These are phyloP conservation scores for Chrysomela aeneicollis DNA, from an alignment of 2,888 invertebrate species.

Conservation along the genomic window DNA sequence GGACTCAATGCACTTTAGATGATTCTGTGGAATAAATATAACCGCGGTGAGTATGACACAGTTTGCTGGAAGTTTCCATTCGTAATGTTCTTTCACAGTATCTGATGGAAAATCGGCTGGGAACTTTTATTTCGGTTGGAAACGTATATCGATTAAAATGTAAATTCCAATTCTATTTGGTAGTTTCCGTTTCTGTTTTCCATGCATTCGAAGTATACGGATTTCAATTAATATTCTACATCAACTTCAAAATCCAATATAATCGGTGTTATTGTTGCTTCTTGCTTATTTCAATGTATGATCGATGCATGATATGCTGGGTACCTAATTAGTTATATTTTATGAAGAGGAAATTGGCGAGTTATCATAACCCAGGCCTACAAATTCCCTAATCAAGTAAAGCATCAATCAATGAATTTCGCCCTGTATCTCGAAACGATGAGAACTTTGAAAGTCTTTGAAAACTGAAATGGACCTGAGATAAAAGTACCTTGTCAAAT, in stretches of 20 bases:
- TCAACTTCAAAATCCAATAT: slow-evolving; percentile 12
- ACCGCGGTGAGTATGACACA: slow-evolving; percentile 47
- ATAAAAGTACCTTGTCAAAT: too few relatives aligned
- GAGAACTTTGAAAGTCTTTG: too few relatives aligned
- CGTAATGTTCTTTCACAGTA: slow-evolving; percentile 45
- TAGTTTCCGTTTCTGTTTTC: slow-evolving; percentile 47
- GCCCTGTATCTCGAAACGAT: too few relatives aligned
- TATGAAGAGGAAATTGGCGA: too few relatives aligned
- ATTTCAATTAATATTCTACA: slow-evolving; percentile 49
- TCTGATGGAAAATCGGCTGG: slow-evolving; percentile 48
- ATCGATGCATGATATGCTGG: neutral
- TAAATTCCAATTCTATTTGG: slow-evolving; percentile 47
- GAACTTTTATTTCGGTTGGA: slow-evolving; percentile 49
- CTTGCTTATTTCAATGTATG: neutral
- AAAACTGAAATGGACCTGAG: too few relatives aligned
- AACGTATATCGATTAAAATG: slow-evolving; percentile 52
- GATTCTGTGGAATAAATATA: slow-evolving; percentile 49
- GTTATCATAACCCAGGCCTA: too few relatives aligned
- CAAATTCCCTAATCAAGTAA: too few relatives aligned
- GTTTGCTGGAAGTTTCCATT: slow-evolving; percentile 47
- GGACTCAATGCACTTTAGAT: slow-evolving; percentile 36
- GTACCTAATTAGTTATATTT: too few relatives aligned
- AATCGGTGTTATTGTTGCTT: slow-evolving; percentile 1
- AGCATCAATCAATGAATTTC: too few relatives aligned
- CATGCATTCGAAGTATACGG: slow-evolving; percentile 41